Base-by-base conservation (phyloP, 2,888 invertebrate species). In the Agapetus fuscipes region DNA sequence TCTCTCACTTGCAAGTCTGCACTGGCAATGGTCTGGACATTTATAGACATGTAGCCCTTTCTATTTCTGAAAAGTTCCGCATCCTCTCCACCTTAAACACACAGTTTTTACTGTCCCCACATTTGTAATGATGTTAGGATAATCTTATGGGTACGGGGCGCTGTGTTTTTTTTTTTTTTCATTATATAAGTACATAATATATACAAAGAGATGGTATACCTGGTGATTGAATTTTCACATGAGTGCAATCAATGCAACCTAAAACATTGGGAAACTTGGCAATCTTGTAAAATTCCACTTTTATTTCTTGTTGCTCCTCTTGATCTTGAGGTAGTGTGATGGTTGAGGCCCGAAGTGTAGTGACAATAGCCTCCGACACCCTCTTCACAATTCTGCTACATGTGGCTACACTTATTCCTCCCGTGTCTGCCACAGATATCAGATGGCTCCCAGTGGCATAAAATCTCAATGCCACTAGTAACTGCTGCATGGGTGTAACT, bases 31-130 rank as follows among this genome's bases (percentile, higher is more conserved):
- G 42, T 45, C 39, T 55, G 53, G 13, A 54, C 51, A 39, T 55
- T 55, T 1, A 54, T 25, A 11, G 52, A 53, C 46, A 54, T 54
- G 29, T 42, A 51, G 2, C 49, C 49, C 41, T 53, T 55, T 20
- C 51, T 34, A 37, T 54, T 54, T 30, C 51, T 15, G 30, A 48
- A 53, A 11, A 48, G 33, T 43, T 54, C 53, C 26, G 50, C 50
- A 41, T 52, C 39, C 7, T 51, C 43, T 30, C 51, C 51, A 35
- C 52, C 54, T 28, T n/a, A n/a, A n/a, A n/a, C n/a, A n/a, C n/a
- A n/a, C n/a, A n/a, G n/a, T n/a, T n/a, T n/a, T n/a, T n/a, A n/a
- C n/a, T n/a, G n/a, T n/a, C n/a, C n/a, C n/a, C n/a, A n/a, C n/a
- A n/a, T n/a, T n/a, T n/a, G n/a, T n/a, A n/a, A n/a, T n/a, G n/a